Evolutionary conservation across 2,888 invertebrate species (phyloP).

Genomic region (Proisotoma minuta): DNA sequence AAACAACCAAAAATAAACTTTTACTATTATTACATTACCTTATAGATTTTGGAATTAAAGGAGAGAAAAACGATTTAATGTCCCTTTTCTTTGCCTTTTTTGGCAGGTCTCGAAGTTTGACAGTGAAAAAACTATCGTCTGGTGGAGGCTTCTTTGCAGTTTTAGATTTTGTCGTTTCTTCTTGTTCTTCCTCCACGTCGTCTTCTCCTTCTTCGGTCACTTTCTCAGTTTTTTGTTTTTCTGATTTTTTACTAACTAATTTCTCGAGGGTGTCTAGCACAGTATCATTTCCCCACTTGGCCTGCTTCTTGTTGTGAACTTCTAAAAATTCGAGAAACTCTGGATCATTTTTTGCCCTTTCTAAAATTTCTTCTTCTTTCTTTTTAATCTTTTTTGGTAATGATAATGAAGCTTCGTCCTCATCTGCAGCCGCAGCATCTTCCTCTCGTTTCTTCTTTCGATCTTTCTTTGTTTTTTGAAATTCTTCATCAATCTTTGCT

Average conservation of each 20-base stretch:
- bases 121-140: constrained; percentile 55
- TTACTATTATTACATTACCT: constrained; percentile 51
- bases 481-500: constrained; percentile 55
- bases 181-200: constrained; percentile 48
- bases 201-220: constrained; percentile 47
- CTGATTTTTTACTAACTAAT: constrained; percentile 38
- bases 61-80: constrained; percentile 77
- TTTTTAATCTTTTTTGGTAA: constrained; percentile 51
- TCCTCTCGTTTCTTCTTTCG: constrained; percentile 24
- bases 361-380: constrained; percentile 62
- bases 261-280: constrained; percentile 48
- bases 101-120: constrained; percentile 73
- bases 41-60: constrained; percentile 71
- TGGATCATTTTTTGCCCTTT: constrained; percentile 79
- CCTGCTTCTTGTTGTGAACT: constrained; percentile 59
- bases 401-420: constrained; percentile 46
- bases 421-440: constrained; percentile 8
- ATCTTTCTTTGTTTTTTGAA: constrained; percentile 52
- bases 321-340: constrained; percentile 83
- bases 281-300: constrained; percentile 44
- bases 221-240: constrained; percentile 31
- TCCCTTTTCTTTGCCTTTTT: constrained; percentile 76
- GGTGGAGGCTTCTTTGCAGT: constrained; percentile 49
- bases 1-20: no score
- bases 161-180: constrained; percentile 42